A percentile compares a stretch with the other conserved stretches of the same genome.
Evolutionary conservation across 2,797 vertebrate genomes (phyloP).

Genomic region (Sebastes nivosus): DNA sequence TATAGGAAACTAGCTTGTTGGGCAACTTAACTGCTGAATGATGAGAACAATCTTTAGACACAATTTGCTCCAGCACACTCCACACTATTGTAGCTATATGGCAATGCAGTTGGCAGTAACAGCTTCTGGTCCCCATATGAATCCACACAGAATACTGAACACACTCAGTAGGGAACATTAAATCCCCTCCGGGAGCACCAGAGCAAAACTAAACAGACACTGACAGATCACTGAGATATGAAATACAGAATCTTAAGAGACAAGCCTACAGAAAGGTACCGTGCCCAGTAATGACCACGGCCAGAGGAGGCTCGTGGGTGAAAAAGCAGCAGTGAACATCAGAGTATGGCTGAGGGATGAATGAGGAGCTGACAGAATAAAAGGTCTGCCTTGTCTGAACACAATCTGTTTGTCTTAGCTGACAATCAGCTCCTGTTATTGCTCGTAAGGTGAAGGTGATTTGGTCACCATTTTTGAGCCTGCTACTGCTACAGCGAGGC

Average conservation of each 20-base stretch:
- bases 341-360: background rate
- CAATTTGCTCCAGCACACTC: background rate
- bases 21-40: background rate
- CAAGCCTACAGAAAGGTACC: background rate
- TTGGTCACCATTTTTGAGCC: background rate
- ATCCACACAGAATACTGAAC: background rate
- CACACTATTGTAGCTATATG: background rate
- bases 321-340: background rate
- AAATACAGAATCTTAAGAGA: background rate
- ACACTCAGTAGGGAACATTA: background rate
- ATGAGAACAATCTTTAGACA: background rate
- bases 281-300: background rate
- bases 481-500: background rate
- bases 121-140: background rate
- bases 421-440: background rate
- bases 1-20: background rate
- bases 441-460: background rate
- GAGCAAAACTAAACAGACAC: conserved; percentile 5
- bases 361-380: background rate
- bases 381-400: background rate
- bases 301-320: background rate
- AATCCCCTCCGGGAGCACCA: background rate
- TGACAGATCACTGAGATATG: conserved; percentile 15
- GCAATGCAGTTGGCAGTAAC: background rate
- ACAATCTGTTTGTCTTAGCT: background rate